These are phyloP conservation scores for Cassiopea xamachana DNA, from an alignment of 30 jellyfish, hydroid and myxozoan genomes.

Conservation along the genomic window DNA sequence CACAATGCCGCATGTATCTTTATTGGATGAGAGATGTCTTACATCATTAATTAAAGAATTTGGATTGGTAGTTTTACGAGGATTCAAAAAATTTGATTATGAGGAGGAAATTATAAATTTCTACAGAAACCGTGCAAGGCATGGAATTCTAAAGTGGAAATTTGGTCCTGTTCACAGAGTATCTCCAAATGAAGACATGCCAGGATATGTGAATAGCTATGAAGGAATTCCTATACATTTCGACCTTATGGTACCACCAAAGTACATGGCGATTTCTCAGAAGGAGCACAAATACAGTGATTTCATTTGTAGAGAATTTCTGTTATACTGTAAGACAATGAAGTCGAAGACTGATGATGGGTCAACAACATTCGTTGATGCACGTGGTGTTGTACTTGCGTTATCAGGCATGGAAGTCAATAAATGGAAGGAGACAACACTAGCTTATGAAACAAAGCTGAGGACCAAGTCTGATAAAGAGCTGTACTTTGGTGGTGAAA, in stretches of 20 bases:
- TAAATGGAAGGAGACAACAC: constrained; percentile 47
- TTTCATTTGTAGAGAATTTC: constrained; percentile 55
- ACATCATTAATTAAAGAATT: constrained; percentile 38
- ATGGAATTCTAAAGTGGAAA: constrained; percentile 53
- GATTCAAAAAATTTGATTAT: constrained; percentile 40
- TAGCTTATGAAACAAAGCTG: constrained; percentile 5
- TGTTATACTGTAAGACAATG: constrained; percentile 37
- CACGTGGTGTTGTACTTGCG: constrained; percentile 33
- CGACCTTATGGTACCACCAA: constrained; percentile 54
- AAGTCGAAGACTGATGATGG: constrained; percentile 3
- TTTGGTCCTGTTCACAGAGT: constrained; percentile 58
- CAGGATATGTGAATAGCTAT: constrained; percentile 20
- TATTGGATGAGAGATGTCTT: background rate
- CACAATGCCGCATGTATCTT: constrained; percentile 1
- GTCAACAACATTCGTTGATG: constrained; percentile 54
- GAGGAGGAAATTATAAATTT: constrained; percentile 17
- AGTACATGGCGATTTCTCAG: constrained; percentile 52
- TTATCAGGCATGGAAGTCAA: constrained; percentile 20
- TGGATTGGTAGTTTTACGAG: constrained; percentile 70
- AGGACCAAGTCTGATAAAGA: background rate
- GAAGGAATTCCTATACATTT: constrained; percentile 62
- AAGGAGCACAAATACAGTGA: constrained; percentile 41
- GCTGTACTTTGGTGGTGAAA: constrained; percentile 59
- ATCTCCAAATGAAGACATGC: constrained; percentile 17
- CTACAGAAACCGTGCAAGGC: constrained; percentile 3